phyloP scores from a whole-genome alignment of 2,113 vertebrate genomes.

The Eptesicus fuscus region DNA sequence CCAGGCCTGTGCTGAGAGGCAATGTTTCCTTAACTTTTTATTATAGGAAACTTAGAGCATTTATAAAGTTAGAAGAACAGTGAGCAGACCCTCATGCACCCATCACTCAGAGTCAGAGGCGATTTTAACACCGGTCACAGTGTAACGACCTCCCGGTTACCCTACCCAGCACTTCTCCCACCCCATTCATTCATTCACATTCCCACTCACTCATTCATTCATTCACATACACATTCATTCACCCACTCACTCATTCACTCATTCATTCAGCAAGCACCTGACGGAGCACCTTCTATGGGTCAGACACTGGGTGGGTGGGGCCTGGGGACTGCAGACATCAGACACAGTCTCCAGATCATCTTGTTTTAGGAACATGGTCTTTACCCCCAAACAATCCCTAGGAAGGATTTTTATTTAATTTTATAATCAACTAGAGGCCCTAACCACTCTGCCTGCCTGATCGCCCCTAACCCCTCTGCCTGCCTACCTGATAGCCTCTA shows the following conservation, averaged over 20 bases:
- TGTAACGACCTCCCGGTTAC: rapidly evolving
- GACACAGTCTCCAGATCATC: neutral
- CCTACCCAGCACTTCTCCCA: neutral
- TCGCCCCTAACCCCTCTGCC: no score
- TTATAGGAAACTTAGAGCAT: neutral
- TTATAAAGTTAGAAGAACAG: neutral
- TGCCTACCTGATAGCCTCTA: no score
- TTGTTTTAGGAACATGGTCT: neutral
- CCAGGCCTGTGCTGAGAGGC: neutral
- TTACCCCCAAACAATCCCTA: neutral
- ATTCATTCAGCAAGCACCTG: neutral
- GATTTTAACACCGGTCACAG: neutral
- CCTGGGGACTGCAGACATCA: neutral
- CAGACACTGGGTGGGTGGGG: neutral
- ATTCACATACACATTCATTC: neutral
- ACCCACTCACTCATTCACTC: neutral
- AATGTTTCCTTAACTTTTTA: neutral
- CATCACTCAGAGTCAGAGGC: neutral
- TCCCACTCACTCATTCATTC: neutral
- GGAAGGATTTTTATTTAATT: neutral
- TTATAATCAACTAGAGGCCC: neutral
- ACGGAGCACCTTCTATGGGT: neutral
- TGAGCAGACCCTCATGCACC: rapidly evolving
- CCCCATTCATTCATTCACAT: neutral
- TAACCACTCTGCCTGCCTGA: no score